Base-by-base conservation (phyloP, 2,797 vertebrate genomes). In the Microtus agrestis region DNA sequence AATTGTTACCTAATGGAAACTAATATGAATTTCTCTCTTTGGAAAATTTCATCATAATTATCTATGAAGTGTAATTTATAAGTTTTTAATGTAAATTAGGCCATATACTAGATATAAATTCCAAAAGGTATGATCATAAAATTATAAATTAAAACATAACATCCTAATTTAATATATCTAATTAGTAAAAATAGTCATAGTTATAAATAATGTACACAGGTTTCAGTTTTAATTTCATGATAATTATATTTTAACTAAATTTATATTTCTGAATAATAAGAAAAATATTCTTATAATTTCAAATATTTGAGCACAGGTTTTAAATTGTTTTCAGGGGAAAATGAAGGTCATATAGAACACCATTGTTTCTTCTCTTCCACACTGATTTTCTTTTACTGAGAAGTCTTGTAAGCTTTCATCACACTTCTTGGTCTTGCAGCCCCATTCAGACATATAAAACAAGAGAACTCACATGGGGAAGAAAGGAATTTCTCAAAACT, bases 381-480 rank as follows among this genome's bases (percentile, higher is more conserved):
- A 89, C 4, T 95, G 17, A 43, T 73, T 46, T 77, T 87, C 94
- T 93, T 96, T 95, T 69, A 17, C 27, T 82, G 74, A 93, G 69
- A 95, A 97, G 87, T 77, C 78, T 95, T 97, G 85, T 90, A 89
- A 77, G 23, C 67, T 98, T 98, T 98, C 96, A 96, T 98, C 94
- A 97, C 97, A 97, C 96, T 77, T 95, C 82, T 92, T 94, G 59
- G 79, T 95, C 95, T 97, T 96, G 89, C 29, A 98, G 98, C 96
- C 67, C 76, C 96, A 98, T 97, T 98, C 97, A 98, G 98, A 98
- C 97, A 95, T 98, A 98, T 98, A 98, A 98, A 99, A 98, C 94
- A 98, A 91, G 98, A 99, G 98, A 98, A 98, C 97, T 98, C 98
- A 98, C 97, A 98, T 98, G 98, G 98, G 98, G 96, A 88, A 91